Percentiles rank a stretch among this genome's conserved stretches.
These are phyloP conservation scores for Trigoniulus corallinus DNA, from an alignment of 1,140 invertebrate genomes.

Conservation along the genomic window DNA sequence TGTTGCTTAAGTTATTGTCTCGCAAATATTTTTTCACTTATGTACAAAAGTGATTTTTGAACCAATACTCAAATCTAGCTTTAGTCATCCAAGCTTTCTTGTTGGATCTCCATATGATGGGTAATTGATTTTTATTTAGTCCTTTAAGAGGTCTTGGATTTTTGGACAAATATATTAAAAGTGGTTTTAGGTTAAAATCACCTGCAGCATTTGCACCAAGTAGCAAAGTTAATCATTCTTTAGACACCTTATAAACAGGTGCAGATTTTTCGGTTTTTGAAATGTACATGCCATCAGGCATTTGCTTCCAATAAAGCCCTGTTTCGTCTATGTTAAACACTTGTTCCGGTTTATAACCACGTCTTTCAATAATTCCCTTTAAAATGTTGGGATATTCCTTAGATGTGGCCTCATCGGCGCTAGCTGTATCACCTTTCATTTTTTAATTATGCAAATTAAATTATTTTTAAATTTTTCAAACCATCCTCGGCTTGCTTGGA, in stretches of 20 bases:
- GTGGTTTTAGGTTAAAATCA: constrained; percentile 9
- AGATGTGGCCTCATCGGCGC: neutral
- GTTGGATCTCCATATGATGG: neutral
- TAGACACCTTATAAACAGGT: constrained; percentile 11
- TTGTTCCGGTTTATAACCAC: constrained; percentile 19
- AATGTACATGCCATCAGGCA: constrained; percentile 13
- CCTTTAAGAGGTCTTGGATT: constrained; percentile 11
- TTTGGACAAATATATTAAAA: constrained; percentile 10
- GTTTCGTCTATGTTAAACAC: constrained; percentile 17
- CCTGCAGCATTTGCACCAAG: constrained; percentile 10
- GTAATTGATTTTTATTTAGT: neutral
- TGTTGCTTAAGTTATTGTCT: neutral
- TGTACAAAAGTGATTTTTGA: too few relatives aligned
- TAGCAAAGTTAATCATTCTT: constrained; percentile 12
- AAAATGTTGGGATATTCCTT: constrained; percentile 21
- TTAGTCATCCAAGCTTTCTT: constrained; percentile 2
- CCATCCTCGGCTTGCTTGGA: too few relatives aligned
- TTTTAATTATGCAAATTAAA: neutral
- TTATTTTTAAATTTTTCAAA: too few relatives aligned
- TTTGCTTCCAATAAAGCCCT: constrained; percentile 15
- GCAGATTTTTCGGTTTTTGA: constrained; percentile 7
- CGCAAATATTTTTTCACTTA: too few relatives aligned
- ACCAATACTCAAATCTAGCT: neutral
- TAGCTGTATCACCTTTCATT: neutral
- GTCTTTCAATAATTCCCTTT: constrained; percentile 22